phyloP scores from a whole-genome alignment of 2,113 vertebrate species.

The Donacobius atricapilla region DNA sequence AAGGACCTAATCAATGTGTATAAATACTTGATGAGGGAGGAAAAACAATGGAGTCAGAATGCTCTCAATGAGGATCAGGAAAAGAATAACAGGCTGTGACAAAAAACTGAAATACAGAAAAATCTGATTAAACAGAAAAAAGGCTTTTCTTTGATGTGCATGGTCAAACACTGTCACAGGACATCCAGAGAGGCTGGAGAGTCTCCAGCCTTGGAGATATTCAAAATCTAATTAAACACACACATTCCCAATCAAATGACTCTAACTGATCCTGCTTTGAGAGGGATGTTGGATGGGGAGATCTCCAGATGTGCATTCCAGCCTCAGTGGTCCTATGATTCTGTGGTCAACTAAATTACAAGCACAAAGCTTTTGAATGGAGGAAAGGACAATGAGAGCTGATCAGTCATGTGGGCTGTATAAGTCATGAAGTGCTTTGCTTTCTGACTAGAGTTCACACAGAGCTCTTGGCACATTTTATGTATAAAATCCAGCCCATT shows the following conservation, averaged over 20 bases:
- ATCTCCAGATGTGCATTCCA: neutral
- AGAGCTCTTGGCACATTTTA: conserved; percentile 14
- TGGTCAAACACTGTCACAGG: neutral
- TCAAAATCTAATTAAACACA: neutral
- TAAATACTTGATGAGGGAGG: neutral
- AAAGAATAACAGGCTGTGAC: neutral
- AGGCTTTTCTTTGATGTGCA: neutral
- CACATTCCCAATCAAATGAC: neutral
- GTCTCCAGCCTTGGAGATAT: neutral
- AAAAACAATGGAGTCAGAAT: neutral
- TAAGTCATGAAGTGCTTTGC: neutral
- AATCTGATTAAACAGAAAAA: neutral
- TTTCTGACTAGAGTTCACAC: neutral
- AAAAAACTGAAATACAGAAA: neutral
- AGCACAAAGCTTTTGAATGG: neutral
- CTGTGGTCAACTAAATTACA: neutral
- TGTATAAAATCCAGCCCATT: neutral
- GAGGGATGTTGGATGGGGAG: neutral
- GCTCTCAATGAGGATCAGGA: neutral
- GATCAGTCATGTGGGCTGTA: neutral
- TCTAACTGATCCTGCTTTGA: neutral
- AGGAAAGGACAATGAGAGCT: neutral
- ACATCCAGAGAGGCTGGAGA: neutral
- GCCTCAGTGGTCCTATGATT: neutral
- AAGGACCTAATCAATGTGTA: neutral